These are phyloP conservation scores for Hyperoplus lanceolatus DNA, from an alignment of 2,797 vertebrate species.

Conservation along the genomic window DNA sequence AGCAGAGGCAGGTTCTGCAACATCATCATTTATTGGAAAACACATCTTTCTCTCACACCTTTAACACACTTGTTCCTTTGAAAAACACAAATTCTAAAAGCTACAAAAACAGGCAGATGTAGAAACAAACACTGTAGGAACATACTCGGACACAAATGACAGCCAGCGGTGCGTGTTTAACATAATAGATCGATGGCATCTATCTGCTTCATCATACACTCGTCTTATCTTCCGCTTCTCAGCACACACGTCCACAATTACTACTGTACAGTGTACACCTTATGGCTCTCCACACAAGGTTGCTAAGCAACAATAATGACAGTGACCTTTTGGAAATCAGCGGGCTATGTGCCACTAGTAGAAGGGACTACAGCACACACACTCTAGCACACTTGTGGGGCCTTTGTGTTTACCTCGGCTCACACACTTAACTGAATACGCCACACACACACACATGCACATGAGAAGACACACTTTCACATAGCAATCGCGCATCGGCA, in stretches of 20 bases:
- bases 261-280: slow-evolving; percentile 65
- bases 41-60: background rate
- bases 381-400: slow-evolving; percentile 57
- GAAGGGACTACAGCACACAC: slow-evolving; percentile 61
- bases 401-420: slow-evolving; percentile 60
- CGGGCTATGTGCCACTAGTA: slow-evolving; percentile 76
- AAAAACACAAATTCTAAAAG: background rate
- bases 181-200: slow-evolving; percentile 11
- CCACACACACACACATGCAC: slow-evolving; percentile 44
- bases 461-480: slow-evolving; percentile 43
- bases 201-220: background rate
- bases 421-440: slow-evolving; percentile 38
- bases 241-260: slow-evolving; percentile 48
- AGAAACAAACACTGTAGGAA: background rate
- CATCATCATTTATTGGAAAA: slow-evolving; percentile 30
- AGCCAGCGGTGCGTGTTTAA: slow-evolving; percentile 10
- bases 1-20: slow-evolving; percentile 2
- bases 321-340: slow-evolving; percentile 89
- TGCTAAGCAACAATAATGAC: slow-evolving; percentile 90
- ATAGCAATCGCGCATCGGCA: slow-evolving; percentile 65
- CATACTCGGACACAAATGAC: background rate
- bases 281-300: slow-evolving; percentile 81
- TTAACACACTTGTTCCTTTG: slow-evolving; percentile 3
- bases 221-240: slow-evolving; percentile 28
- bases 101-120: background rate